These are phyloP conservation scores for Chrysaora quinquecirrha DNA, from an alignment of 30 jellyfish, hydroid and myxozoan species.

Conservation along the genomic window DNA sequence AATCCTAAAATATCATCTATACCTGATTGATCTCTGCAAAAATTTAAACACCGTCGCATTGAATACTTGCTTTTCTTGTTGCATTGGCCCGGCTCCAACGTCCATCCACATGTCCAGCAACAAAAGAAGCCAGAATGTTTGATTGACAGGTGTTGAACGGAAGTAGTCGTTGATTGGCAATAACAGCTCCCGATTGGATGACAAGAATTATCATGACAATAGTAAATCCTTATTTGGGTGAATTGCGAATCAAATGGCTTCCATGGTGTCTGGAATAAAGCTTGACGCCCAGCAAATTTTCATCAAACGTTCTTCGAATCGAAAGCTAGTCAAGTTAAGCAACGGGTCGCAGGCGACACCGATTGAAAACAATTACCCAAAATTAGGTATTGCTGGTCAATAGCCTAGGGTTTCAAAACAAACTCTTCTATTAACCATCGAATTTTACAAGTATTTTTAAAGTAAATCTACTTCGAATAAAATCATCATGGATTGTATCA, in stretches of 20 bases:
- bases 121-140: too few species aligned
- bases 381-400: conserved; percentile 83
- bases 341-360: conserved; percentile 88
- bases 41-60: too few species aligned
- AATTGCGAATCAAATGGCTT: conserved; percentile 16
- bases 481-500: conserved; percentile 74
- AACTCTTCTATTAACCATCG: conserved; percentile 48
- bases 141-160: conserved; percentile 51
- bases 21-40: too few species aligned
- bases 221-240: conserved; percentile 38
- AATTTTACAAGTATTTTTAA: conserved; percentile 14
- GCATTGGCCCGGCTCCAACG: too few species aligned
- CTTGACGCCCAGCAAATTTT: conserved; percentile 48
- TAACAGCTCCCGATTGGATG: conserved; percentile 20
- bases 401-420: conserved; percentile 73
- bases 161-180: not conserved
- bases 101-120: too few species aligned
- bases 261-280: conserved; percentile 18
- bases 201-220: conserved; percentile 37
- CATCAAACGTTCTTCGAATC: conserved; percentile 19
- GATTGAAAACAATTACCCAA: conserved; percentile 50
- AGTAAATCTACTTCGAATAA: conserved; percentile 20
- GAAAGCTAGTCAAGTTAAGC: conserved; percentile 24
- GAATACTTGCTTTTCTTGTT: too few species aligned
- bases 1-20: too few species aligned